A percentile compares a stretch with the other conserved stretches of the same genome.
Evolutionary conservation across 2,113 vertebrate genomes (phyloP).

Genomic region (Tachycineta bicolor): DNA sequence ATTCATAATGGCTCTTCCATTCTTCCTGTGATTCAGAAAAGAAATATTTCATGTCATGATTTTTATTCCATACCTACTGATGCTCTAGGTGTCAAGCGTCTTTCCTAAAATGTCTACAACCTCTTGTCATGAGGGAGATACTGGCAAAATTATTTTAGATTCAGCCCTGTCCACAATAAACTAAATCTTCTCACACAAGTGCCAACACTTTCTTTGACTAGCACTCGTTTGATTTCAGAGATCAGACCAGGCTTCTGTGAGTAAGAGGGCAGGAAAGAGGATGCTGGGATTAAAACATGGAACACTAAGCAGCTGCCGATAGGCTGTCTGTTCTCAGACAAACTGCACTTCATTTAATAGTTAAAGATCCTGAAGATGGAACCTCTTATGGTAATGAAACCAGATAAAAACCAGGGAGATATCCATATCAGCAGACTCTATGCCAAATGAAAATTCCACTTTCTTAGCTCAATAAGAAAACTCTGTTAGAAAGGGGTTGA

Average conservation of each 20-base stretch:
- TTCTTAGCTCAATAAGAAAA: not conserved
- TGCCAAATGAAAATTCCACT: not conserved
- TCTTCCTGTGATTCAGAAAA: not conserved
- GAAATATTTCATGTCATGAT: not conserved
- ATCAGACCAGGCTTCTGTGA: not conserved
- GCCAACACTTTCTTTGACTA: not conserved
- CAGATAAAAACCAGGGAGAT: not conserved
- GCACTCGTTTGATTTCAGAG: not conserved
- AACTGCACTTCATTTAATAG: not conserved
- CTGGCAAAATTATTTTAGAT: not conserved
- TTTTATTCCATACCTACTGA: not conserved
- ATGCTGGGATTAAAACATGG: not conserved
- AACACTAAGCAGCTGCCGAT: not conserved
- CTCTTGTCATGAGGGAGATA: not conserved
- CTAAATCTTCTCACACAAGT: not conserved
- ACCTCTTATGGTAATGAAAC: not conserved
- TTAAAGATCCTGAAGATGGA: not conserved
- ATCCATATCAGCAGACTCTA: not conserved
- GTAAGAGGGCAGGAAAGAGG: not conserved
- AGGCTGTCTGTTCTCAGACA: not conserved
- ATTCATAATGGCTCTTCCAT: not conserved
- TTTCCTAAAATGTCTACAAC: not conserved
- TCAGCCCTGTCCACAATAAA: not conserved
- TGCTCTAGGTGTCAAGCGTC: not conserved
- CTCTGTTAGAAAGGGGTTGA: not conserved